These are phyloP conservation scores for Neogobius melanostomus DNA, from an alignment of 2,113 vertebrate species.

Conservation along the genomic window DNA sequence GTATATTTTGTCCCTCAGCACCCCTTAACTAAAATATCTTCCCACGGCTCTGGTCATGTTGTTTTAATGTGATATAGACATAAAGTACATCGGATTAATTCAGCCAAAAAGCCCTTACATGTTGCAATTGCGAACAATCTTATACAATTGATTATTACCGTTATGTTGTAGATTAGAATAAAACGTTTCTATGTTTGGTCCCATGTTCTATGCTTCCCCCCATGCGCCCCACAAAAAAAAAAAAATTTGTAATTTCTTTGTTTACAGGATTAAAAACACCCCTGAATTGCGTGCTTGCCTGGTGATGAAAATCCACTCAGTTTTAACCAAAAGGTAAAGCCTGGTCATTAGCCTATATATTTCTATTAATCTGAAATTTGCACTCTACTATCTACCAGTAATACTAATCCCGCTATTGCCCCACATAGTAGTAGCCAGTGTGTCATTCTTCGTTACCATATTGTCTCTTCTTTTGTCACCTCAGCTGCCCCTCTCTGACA, in stretches of 20 bases:
- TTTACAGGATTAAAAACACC: not conserved
- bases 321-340: slow-evolving; percentile 22
- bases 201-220: no score
- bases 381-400: not conserved
- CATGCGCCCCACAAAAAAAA: not conserved
- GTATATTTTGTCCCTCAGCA: no score
- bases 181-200: no score
- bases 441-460: not conserved
- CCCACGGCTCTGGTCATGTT: no score
- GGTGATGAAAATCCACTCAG: slow-evolving; percentile 37
- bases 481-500: slow-evolving; percentile 21
- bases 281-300: slow-evolving; percentile 8
- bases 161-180: no score
- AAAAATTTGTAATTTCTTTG: not conserved
- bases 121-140: no score
- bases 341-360: not conserved
- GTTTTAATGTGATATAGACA: no score
- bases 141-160: no score
- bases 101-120: no score
- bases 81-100: no score
- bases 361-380: not conserved
- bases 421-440: not conserved
- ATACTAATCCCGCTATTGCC: not conserved
- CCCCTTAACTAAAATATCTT: no score
- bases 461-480: slow-evolving; percentile 5